Base-by-base conservation (phyloP, 2,888 invertebrate species). In the Boloria euphrosyne region DNA sequence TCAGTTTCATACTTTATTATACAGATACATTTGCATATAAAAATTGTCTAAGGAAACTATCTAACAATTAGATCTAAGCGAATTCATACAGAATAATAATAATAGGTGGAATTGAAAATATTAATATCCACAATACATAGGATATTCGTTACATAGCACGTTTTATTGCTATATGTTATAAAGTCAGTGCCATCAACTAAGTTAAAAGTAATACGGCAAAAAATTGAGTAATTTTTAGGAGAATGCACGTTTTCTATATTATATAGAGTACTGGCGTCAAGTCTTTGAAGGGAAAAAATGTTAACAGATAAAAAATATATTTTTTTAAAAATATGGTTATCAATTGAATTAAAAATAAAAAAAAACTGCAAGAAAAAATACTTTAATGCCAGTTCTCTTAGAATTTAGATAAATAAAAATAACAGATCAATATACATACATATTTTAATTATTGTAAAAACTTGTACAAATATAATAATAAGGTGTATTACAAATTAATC, bases 1-100 rank as follows among this genome's bases (percentile, higher is more conserved):
- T 67, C 14, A 65, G 13, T 66, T 73, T 69, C 70, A 74, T 79
- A 80, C 75, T 86, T 88, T 85, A 86, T 86, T 88, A 79, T 80
- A 85, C 80, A 86, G 85, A 85, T 86, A 86, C 83, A 83, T 81
- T 86, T 78, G 82, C 81, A 85, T 87, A 82, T 86, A 86, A 89
- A 85, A 88, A 86, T 85, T 86, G 83, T 85, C 85, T 84, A 86
- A 78, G 83, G 83, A 83, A 79, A 81, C 85, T 86, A 87, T 84
- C 81, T 86, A 86, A 82, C 76, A 82, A 83, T 84, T 82, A 85
- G 78, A 80, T 75, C 80, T 82, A 86, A 81, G 80, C 81, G 82
- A 83, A 80, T 80, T 80, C 70, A 80, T 77, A 78, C 73, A 78
- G 60, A 70, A 71, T 74, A 74, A 70, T n/a, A n/a, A n/a, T n/a